Evolutionary conservation across 2,113 vertebrate genomes (phyloP).

Genomic region (Nyctibius bracteatus): DNA sequence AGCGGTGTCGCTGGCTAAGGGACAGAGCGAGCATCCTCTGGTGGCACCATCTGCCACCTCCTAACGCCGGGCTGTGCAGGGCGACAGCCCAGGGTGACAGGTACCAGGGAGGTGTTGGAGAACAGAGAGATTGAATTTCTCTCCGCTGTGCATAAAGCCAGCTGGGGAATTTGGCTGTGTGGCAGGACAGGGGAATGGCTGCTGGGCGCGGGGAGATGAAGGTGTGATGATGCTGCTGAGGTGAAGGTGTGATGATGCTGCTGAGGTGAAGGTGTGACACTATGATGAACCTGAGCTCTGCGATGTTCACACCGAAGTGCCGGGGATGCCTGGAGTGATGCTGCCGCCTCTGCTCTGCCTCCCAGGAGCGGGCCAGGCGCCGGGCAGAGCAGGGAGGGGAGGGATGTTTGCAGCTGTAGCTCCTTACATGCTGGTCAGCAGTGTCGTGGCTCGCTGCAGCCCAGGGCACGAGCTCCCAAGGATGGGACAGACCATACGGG

Average conservation of each 20-base stretch:
- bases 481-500: not conserved
- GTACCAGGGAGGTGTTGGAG: not conserved
- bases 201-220: not conserved
- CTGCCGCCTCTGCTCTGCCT: not conserved
- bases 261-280: not conserved
- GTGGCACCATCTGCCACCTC: not conserved
- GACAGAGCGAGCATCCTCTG: not conserved
- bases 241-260: not conserved
- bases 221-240: not conserved
- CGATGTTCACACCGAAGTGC: not conserved
- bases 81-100: not conserved
- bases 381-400: too few species aligned
- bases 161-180: not conserved
- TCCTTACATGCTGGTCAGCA: not conserved
- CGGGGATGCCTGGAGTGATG: not conserved
- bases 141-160: not conserved
- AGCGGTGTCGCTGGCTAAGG: not conserved
- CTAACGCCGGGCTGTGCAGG: not conserved
- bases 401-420: rapidly evolving
- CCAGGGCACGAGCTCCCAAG: not conserved
- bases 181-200: not conserved
- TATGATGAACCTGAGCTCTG: not conserved
- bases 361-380: too few species aligned
- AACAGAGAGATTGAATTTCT: not conserved
- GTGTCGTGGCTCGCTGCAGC: not conserved